These are phyloP conservation scores for Tetragonula clypearis DNA, from an alignment of 1,140 invertebrate genomes.

Conservation along the genomic window DNA sequence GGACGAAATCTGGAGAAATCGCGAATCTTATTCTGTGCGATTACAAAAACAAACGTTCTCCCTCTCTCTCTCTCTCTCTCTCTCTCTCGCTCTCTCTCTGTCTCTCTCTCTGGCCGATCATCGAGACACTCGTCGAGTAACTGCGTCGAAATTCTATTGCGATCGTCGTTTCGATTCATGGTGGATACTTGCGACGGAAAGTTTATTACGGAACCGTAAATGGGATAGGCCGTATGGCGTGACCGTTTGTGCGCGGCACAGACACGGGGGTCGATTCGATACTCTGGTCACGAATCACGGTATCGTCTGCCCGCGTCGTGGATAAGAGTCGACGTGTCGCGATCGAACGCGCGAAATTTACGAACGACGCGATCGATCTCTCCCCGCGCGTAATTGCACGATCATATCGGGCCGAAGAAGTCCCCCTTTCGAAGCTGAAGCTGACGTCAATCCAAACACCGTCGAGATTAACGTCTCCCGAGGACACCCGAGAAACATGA, in stretches of 20 bases:
- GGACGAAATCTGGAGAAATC: no score
- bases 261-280: slow-evolving; percentile 8
- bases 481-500: neutral
- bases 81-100: no score
- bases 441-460: neutral
- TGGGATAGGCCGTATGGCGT: slow-evolving; percentile 38
- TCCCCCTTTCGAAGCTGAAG: neutral
- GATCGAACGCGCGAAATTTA: slow-evolving; percentile 49
- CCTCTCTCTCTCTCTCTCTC: no score
- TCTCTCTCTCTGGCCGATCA: no score
- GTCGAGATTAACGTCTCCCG: neutral
- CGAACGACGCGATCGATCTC: slow-evolving; percentile 38
- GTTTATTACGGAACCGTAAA: slow-evolving; percentile 63
- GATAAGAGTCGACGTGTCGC: slow-evolving; percentile 43
- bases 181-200: slow-evolving; percentile 30
- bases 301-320: slow-evolving; percentile 16
- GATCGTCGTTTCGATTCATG: neutral
- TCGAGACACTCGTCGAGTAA: no score
- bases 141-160: no score
- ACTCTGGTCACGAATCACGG: slow-evolving; percentile 54
- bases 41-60: no score
- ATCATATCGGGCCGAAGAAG: slow-evolving; percentile 3
- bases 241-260: slow-evolving; percentile 28
- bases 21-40: no score
- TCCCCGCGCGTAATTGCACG: slow-evolving; percentile 6